These are phyloP conservation scores for Elgaria multicarinata DNA, from an alignment of 2,113 vertebrate species.

Conservation along the genomic window DNA sequence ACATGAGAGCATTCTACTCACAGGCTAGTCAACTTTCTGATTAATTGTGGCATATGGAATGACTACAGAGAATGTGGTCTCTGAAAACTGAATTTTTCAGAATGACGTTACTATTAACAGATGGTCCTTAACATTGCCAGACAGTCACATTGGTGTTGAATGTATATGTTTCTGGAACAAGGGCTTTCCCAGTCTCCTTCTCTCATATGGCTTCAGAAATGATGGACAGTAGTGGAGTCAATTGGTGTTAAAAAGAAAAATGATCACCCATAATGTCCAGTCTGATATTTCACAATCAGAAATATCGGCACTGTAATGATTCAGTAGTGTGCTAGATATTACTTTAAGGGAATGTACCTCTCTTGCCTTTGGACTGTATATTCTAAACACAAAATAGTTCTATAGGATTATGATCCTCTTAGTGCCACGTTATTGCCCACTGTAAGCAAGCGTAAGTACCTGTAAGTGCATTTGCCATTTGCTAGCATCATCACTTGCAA, in stretches of 20 bases:
- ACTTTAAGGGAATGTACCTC: slow-evolving; percentile 8
- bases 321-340: not conserved
- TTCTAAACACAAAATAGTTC: not conserved
- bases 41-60: slow-evolving; percentile 45
- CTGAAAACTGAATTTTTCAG: not conserved
- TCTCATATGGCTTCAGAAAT: slow-evolving; percentile 18
- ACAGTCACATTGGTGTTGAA: not conserved
- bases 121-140: not conserved
- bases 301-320: not conserved
- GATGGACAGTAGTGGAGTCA: not conserved
- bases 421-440: not conserved
- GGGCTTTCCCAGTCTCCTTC: slow-evolving; percentile 1
- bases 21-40: slow-evolving; percentile 13
- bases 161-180: rapidly evolving
- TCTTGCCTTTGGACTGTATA: not conserved
- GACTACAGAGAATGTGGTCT: not conserved
- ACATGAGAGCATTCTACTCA: not conserved
- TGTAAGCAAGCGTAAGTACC: not conserved
- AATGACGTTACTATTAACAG: rapidly evolving
- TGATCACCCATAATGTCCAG: not conserved
- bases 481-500: not conserved
- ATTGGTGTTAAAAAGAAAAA: not conserved
- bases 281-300: not conserved
- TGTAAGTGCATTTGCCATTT: not conserved
- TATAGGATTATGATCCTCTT: not conserved